A percentile compares a stretch with the other conserved stretches of the same genome.
Conservation (phyloP, 2,888 invertebrate species). For the Coelopa pilipes region DNA sequence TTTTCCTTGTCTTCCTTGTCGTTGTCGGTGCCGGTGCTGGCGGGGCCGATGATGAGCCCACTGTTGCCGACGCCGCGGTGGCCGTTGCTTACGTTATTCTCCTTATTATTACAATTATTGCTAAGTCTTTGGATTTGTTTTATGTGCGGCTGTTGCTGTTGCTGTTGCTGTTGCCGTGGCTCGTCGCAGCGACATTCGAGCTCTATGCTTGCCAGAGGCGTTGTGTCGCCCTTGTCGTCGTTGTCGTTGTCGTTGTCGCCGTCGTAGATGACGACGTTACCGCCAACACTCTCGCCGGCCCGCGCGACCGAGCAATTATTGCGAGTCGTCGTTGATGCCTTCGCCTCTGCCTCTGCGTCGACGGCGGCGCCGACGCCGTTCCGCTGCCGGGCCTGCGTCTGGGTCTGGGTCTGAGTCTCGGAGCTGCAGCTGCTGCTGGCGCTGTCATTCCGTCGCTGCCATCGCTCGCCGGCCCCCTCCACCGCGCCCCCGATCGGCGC, state of each 20-base stretch:
- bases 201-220: conserved; percentile 12
- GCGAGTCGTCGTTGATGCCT: background rate
- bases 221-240: conserved; percentile 12
- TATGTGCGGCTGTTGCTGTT: conserved; percentile 39
- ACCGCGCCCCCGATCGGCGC: too few species aligned
- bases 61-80: conserved; percentile 33
- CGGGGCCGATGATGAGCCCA: conserved; percentile 18
- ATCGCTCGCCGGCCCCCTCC: conserved; percentile 29
- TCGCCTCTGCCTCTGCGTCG: background rate
- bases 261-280: conserved; percentile 23
- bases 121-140: conserved; percentile 62
- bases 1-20: conserved; percentile 10
- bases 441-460: conserved; percentile 48
- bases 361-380: background rate
- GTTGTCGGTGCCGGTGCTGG: too few species aligned
- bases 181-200: conserved; percentile 36
- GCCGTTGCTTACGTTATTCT: conserved; percentile 41
- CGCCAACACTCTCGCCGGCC: conserved; percentile 31
- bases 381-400: conserved; percentile 8
- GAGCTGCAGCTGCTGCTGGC: conserved; percentile 47
- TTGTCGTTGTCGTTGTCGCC: conserved; percentile 36
- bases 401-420: conserved; percentile 38
- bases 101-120: conserved; percentile 51
- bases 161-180: conserved; percentile 31
- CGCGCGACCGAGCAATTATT: conserved; percentile 35